Base-by-base conservation (phyloP, 2,888 invertebrate genomes). In the Drosophila birchii region DNA sequence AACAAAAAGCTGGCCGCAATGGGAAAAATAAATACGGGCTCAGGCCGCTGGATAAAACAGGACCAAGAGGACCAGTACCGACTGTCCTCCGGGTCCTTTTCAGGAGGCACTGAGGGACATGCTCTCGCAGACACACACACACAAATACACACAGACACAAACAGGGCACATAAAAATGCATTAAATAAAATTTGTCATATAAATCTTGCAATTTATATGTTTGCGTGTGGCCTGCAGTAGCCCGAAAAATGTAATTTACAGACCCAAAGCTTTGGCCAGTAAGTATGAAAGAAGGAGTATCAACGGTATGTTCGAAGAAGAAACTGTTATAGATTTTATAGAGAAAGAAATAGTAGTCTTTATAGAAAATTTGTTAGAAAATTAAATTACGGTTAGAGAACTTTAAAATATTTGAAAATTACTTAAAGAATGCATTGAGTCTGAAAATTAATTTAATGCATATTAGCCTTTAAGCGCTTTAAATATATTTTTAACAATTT, bases 131-230 rank as follows among this genome's bases (percentile, higher is more conserved):
- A 41, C 23, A 61, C n/a, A 54, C 5, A 53, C 63, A 69, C 53
- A 51, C n/a, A n/a, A n/a, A n/a, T n/a, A 38, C 39, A 41, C 23
- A 61, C n/a, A 54, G 8, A 53, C 63, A 69, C 53, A 51, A 53
- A 49, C 47, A 61, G 56, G 75, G 78, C 78, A 85, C 78, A 81
- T 88, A 84, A 85, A 85, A 89, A 88, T 85, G 85, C 85, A 85
- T 85, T 85, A 87, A 81, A 85, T 87, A 87, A 85, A 84, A 89
- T 84, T 89, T 89, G 85, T 81, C 89, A 84, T 89, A 85, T 89
- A 86, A 86, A 86, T 89, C 89, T 85, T 85, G 85, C 84, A 89
- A 87, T 89, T 88, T 88, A 89, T 88, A 78, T 86, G 85, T 86
- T 86, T 74, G 68, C 44, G 47, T 54, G 71, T 69, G 53, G 80